Evolutionary conservation across 2,888 invertebrate genomes (phyloP).

Genomic region (Caenorhabditis virilis): DNA sequence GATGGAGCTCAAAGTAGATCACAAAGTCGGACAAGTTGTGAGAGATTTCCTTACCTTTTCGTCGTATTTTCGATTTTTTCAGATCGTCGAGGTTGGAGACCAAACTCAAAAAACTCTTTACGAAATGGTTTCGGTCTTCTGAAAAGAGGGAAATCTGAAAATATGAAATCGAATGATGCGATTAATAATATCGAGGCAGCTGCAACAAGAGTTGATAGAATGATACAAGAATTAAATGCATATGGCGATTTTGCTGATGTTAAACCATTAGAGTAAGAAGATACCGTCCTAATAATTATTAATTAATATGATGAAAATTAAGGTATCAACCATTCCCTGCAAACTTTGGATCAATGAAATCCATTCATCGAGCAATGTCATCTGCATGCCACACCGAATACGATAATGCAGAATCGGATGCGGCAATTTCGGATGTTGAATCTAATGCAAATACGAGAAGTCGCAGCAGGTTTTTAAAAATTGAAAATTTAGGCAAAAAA

Average conservation of each 20-base stretch:
- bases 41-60: slow-evolving; percentile 4
- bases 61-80: neutral
- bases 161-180: slow-evolving; percentile 24
- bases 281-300: too few species aligned
- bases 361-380: slow-evolving; percentile 47
- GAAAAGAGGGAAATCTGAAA: slow-evolving; percentile 26
- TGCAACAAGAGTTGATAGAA: slow-evolving; percentile 61
- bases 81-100: slow-evolving; percentile 37
- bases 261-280: slow-evolving; percentile 44
- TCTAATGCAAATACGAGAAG: slow-evolving; percentile 17
- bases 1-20: slow-evolving; percentile 15
- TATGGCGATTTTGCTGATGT: slow-evolving; percentile 51
- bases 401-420: slow-evolving; percentile 63
- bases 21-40: slow-evolving; percentile 26
- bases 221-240: slow-evolving; percentile 59
- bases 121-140: slow-evolving; percentile 39
- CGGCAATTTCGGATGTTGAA: slow-evolving; percentile 39
- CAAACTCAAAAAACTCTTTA: slow-evolving; percentile 33
- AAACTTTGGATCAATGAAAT: slow-evolving; percentile 41
- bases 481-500: too few species aligned
- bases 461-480: too few species aligned
- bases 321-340: slow-evolving; percentile 53
- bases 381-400: slow-evolving; percentile 67
- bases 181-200: slow-evolving; percentile 60
- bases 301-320: too few species aligned